Conservation (phyloP, 2,888 invertebrate genomes). For the Octonoba sinensis region DNA sequence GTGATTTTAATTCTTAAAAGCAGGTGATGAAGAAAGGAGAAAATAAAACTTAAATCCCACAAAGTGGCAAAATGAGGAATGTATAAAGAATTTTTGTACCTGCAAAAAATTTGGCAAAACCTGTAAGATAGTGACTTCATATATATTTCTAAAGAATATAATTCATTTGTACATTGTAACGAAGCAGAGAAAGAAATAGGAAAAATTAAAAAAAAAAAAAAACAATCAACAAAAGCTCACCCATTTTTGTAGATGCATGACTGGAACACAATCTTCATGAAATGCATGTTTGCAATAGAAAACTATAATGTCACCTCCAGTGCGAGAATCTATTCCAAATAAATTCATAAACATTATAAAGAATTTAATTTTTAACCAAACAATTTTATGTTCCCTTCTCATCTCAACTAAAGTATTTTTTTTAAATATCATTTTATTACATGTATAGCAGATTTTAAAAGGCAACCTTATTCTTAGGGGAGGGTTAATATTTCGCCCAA, state of each 20-base stretch:
- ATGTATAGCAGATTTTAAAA: too few relatives aligned
- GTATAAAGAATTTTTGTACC: neutral
- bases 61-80: too few relatives aligned
- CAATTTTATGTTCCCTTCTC: neutral
- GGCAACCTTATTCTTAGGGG: too few relatives aligned
- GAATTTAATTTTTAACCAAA: constrained; percentile 28
- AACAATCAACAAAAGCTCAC: constrained; percentile 67
- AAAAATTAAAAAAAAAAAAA: neutral
- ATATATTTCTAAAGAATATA: too few relatives aligned
- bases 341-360: constrained; percentile 1
- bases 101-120: neutral
- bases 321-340: constrained; percentile 76
- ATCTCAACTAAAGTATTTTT: too few relatives aligned
- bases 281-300: constrained; percentile 92
- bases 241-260: constrained; percentile 62
- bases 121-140: too few relatives aligned
- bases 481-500: too few relatives aligned
- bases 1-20: too few relatives aligned
- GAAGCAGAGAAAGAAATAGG: neutral
- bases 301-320: constrained; percentile 80
- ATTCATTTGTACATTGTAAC: neutral
- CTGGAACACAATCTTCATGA: constrained; percentile 85
- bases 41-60: too few relatives aligned
- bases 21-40: too few relatives aligned
- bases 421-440: too few relatives aligned